Evolutionary conservation across 2,797 vertebrate species (phyloP).

Genomic region (Erethizon dorsatum): DNA sequence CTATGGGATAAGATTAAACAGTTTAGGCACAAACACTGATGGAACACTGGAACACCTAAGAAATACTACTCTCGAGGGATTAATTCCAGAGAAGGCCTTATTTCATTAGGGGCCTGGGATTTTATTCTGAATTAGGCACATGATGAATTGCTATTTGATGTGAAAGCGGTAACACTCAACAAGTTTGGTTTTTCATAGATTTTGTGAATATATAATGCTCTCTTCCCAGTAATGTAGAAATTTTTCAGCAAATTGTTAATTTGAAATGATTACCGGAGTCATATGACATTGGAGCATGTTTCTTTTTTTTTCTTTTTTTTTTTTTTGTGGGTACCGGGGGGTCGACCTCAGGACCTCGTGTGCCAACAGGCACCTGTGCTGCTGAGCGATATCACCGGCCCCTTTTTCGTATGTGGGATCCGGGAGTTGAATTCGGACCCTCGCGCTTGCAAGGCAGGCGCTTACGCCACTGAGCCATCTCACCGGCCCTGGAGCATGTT

Average conservation of each 20-base stretch:
- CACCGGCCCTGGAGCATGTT: too few relatives aligned
- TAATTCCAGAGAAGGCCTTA: not conserved
- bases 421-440: too few relatives aligned
- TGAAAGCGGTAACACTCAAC: not conserved
- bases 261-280: not conserved
- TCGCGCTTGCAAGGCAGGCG: too few relatives aligned
- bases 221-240: slow-evolving; percentile 4
- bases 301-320: too few relatives aligned
- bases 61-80: not conserved
- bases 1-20: not conserved
- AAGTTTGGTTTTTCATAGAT: slow-evolving; percentile 13
- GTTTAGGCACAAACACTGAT: not conserved
- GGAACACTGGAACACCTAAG: not conserved
- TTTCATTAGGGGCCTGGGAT: not conserved
- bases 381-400: too few relatives aligned
- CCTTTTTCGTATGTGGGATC: too few relatives aligned
- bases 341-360: too few relatives aligned
- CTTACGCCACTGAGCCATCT: too few relatives aligned
- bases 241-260: not conserved
- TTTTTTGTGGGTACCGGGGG: too few relatives aligned
- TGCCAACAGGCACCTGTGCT: too few relatives aligned
- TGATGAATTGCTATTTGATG: not conserved
- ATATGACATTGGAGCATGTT: not conserved
- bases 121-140: not conserved
- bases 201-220: not conserved